Evolutionary conservation across 2,113 vertebrate genomes (phyloP).

Genomic region (Verasper variegatus): DNA sequence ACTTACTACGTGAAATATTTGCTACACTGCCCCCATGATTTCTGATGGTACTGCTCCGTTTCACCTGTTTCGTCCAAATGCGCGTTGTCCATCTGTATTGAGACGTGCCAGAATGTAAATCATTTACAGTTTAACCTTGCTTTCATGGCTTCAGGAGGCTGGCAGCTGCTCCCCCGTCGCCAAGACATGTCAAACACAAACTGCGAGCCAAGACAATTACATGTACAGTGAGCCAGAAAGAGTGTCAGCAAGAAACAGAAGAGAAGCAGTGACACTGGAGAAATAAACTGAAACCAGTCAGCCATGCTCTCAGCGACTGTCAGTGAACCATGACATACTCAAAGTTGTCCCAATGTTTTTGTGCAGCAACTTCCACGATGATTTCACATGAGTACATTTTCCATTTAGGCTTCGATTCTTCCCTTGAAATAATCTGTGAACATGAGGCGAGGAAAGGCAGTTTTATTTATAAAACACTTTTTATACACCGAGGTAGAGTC

Average conservation of each 20-base stretch:
- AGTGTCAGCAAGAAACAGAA: not conserved
- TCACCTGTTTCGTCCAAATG: too few species aligned
- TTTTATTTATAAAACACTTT: too few species aligned
- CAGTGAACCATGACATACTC: not conserved
- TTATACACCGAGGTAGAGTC: too few species aligned
- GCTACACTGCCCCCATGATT: too few species aligned
- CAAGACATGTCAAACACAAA: constrained; percentile 7
- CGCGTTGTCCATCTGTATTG: too few species aligned
- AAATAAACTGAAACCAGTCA: not conserved
- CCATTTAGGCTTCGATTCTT: not conserved
- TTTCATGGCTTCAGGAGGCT: not conserved
- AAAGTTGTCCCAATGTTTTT: not conserved
- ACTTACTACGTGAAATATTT: too few species aligned
- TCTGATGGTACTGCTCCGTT: too few species aligned
- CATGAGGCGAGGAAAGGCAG: too few species aligned
- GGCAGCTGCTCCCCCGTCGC: constrained; percentile 1
- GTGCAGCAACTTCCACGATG: not conserved
- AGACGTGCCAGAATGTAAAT: not conserved
- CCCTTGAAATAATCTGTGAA: too few species aligned
- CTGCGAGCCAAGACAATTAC: constrained; percentile 7
- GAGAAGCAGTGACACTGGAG: not conserved
- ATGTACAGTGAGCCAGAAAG: not conserved
- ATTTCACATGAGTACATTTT: not conserved
- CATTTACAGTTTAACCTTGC: not conserved
- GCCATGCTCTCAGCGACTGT: not conserved